Evolutionary conservation across 1,140 invertebrate genomes (phyloP).

Genomic region (Drosophila auraria): DNA sequence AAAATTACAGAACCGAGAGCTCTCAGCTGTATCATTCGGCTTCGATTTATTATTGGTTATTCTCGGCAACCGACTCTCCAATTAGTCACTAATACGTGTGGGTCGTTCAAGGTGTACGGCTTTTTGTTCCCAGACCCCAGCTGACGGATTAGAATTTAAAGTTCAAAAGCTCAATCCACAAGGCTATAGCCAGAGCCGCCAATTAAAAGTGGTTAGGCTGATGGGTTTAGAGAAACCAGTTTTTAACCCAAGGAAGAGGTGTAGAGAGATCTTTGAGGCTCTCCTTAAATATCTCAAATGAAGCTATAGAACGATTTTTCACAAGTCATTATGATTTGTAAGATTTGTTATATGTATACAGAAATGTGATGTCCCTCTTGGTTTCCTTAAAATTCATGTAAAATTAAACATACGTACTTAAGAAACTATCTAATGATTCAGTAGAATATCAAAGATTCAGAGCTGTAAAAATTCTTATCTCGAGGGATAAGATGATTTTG

Average conservation of each 20-base stretch:
- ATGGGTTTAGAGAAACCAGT: slow-evolving; percentile 24
- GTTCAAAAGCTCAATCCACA: slow-evolving; percentile 63
- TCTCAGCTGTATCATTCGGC: slow-evolving; percentile 22
- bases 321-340: no score
- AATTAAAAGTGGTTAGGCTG: slow-evolving; percentile 35
- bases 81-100: slow-evolving; percentile 66
- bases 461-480: no score
- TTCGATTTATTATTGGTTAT: slow-evolving; percentile 34
- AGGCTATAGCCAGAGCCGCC: slow-evolving; percentile 40
- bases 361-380: background rate
- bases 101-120: slow-evolving; percentile 45
- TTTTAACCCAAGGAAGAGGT: slow-evolving; percentile 5
- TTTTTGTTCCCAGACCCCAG: slow-evolving; percentile 36
- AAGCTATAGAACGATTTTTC: background rate
- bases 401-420: no score
- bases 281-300: background rate
- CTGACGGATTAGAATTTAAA: slow-evolving; percentile 55
- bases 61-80: slow-evolving; percentile 48
- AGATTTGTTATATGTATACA: no score
- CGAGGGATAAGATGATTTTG: no score
- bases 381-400: background rate
- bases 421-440: no score
- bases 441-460: no score
- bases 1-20: slow-evolving; percentile 41
- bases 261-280: background rate